Conservation (phyloP, 1,140 invertebrate species). For the Rhysida immarginata region DNA sequence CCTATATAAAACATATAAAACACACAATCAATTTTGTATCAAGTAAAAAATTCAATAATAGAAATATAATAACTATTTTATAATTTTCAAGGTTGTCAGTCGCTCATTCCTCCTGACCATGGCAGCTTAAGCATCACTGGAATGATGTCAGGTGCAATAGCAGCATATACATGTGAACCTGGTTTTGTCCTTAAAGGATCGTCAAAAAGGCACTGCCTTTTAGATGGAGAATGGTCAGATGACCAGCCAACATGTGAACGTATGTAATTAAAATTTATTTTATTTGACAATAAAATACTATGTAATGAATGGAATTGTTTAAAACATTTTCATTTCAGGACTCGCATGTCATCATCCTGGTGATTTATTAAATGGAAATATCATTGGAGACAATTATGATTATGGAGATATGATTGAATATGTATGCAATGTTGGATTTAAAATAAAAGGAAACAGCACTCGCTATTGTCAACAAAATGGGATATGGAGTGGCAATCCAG, state of each 20-base stretch:
- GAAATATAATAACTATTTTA: constrained; percentile 7
- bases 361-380: constrained; percentile 36
- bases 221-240: constrained; percentile 29
- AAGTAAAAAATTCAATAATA: no score
- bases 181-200: constrained; percentile 26
- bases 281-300: neutral
- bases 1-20: no score
- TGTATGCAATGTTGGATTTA: constrained; percentile 26
- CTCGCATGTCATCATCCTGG: constrained; percentile 41
- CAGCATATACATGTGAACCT: constrained; percentile 28
- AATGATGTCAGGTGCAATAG: constrained; percentile 20
- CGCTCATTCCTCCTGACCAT: constrained; percentile 28
- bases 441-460: constrained; percentile 17
- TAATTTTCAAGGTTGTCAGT: constrained; percentile 31
- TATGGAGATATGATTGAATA: constrained; percentile 32
- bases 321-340: constrained; percentile 19
- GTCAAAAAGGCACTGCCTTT: constrained; percentile 22
- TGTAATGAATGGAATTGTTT: neutral
- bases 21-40: no score
- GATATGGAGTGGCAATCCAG: constrained; percentile 17
- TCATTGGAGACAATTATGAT: constrained; percentile 35
- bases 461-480: constrained; percentile 20
- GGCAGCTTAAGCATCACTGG: constrained; percentile 27
- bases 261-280: constrained; percentile 26
- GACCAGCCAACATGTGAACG: constrained; percentile 29